phyloP scores from a whole-genome alignment of 2,797 vertebrate species.

The Argya squamiceps region DNA sequence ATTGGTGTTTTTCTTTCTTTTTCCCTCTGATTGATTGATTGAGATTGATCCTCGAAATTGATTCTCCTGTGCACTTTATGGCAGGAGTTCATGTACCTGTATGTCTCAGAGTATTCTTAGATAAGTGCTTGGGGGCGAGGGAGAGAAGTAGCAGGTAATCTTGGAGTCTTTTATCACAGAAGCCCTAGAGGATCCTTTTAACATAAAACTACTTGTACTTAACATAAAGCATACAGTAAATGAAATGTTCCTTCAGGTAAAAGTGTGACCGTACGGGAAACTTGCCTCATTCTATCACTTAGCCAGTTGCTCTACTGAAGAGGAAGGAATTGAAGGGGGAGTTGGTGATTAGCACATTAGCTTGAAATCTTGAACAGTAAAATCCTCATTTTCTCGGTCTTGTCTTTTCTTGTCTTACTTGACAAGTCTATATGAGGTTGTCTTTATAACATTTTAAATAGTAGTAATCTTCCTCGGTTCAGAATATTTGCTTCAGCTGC shows the following conservation, averaged over 20 bases:
- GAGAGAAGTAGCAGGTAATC: background rate
- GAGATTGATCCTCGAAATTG: too few species aligned
- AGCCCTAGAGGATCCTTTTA: background rate
- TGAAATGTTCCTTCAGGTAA: background rate
- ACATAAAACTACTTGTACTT: background rate
- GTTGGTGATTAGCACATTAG: constrained; percentile 2
- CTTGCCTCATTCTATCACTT: background rate
- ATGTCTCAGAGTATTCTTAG: background rate
- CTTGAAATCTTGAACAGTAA: background rate
- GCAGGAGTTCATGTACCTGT: background rate
- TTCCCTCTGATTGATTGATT: background rate
- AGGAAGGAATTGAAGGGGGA: background rate
- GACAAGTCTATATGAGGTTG: constrained; percentile 5
- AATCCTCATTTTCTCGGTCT: background rate
- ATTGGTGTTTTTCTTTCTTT: background rate
- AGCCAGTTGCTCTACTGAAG: background rate
- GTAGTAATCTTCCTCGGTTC: constrained; percentile 37
- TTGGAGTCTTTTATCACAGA: background rate
- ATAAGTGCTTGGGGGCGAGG: background rate
- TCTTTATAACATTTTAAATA: constrained; percentile 42
- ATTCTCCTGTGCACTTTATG: background rate
- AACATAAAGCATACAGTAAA: background rate
- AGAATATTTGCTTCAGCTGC: constrained; percentile 53
- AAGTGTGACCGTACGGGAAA: background rate
- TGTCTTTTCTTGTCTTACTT: constrained; percentile 34